Base-by-base conservation (phyloP, 2,113 vertebrate species). In the Cyprinodon variegatus region DNA sequence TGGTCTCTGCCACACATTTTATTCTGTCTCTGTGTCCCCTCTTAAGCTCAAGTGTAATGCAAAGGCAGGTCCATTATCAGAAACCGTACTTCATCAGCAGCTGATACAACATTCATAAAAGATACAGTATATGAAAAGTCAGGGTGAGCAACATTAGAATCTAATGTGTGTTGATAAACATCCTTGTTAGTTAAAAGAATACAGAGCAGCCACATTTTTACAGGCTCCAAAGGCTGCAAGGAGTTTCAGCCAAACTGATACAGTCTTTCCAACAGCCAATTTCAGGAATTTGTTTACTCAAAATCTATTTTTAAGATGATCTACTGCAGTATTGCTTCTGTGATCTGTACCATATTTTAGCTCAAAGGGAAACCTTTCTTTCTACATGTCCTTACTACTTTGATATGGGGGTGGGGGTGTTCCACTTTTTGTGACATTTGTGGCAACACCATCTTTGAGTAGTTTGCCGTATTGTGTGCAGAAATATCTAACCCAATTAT, bases 1-100 rank as follows among this genome's bases (percentile, higher is more conserved):
- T 68, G 68, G 53, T 69, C 77, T 65, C 40, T 61, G 43, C 53
- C 59, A 29, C 8, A 22, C 68, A 41, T 84, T 48, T 74, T 29
- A 38, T 48, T 17, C 66, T 67, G 12, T 68, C 46, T 12, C 29
- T 45, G 48, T 78, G 62, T 62, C 63, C 45, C 53, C 68, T 74
- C 41, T 78, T 41, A 39, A 59, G 22, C 39, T 38, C 29, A 22
- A 65, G 61, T 61, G n/a, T 29, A 0, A 38, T 65, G 22, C 48
- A 39, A 11, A 65, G 39, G n/a, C 38, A 59, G 59, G 11, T 13
- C 45, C n/a, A 46, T 36, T 39, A 6, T 62, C 11, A 40, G 22
- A 4, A 38, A n/a, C 12, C 8, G 17, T 13, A 10, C 20, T 50
- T 17, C 20, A 12, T 57, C 64, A 20, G 14, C 36, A 38, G 59